Percentiles rank a stretch among this genome's conserved stretches.
These are phyloP conservation scores for Hydractinia symbiolongicarpus DNA, from an alignment of 30 jellyfish, hydroid and myxozoan species.

Conservation along the genomic window DNA sequence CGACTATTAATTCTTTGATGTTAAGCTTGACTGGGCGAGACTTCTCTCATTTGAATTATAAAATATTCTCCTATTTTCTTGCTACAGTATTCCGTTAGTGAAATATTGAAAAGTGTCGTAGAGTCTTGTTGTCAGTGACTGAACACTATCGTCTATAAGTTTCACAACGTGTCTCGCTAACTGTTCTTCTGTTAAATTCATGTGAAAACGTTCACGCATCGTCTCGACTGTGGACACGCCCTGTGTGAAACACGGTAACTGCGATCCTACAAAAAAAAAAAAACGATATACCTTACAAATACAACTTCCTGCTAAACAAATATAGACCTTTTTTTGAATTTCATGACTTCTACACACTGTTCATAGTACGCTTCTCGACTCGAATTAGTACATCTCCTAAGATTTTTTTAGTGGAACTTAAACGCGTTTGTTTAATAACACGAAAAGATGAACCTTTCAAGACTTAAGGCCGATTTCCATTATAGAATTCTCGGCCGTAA, in stretches of 20 bases:
- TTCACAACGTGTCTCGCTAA: conserved; percentile 57
- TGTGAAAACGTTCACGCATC: conserved; percentile 88
- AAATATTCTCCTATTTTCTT: too few species aligned
- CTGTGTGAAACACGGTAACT: conserved; percentile 82
- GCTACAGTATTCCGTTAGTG: conserved; percentile 85
- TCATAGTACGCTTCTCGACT: neutral
- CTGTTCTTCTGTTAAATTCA: conserved; percentile 91
- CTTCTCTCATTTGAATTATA: too few species aligned
- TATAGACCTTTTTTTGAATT: neutral
- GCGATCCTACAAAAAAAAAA: conserved; percentile 61
- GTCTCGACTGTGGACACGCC: conserved; percentile 84
- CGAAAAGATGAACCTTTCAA: too few species aligned
- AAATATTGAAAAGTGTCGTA: conserved; percentile 90
- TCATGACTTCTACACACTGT: too few species aligned
- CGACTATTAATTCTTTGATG: too few species aligned
- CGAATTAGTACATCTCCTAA: neutral
- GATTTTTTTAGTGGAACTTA: too few species aligned
- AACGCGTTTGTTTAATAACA: too few species aligned
- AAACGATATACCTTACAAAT: neutral
- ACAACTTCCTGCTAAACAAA: neutral
- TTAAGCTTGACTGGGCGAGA: too few species aligned
- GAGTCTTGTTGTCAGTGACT: conserved; percentile 75
- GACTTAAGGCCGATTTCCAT: too few species aligned
- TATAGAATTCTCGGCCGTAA: too few species aligned
- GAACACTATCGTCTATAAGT: conserved; percentile 84